phyloP scores from a whole-genome alignment of 2,113 vertebrate genomes.

The Apodemus sylvaticus region DNA sequence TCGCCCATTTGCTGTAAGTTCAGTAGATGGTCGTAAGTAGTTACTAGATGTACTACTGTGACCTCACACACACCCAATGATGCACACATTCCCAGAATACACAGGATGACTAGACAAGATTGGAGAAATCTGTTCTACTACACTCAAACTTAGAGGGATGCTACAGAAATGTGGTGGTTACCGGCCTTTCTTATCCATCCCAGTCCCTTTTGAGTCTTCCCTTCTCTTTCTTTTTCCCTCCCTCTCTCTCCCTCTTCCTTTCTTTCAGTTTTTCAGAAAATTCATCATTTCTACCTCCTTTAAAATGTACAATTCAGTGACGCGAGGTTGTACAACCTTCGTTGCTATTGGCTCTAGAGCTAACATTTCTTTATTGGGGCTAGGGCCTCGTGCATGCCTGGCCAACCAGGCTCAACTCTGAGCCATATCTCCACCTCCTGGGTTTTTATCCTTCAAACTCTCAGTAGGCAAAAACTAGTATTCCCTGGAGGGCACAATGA shows the following conservation, averaged over 20 bases:
- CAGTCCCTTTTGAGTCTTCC: not conserved
- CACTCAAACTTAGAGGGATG: not conserved
- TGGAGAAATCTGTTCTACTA: not conserved
- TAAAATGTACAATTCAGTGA: not conserved
- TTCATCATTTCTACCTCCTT: not conserved
- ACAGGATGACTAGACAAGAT: not conserved
- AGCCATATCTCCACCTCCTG: not conserved
- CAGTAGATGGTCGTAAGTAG: not conserved
- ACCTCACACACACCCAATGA: not conserved
- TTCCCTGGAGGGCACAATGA: not conserved
- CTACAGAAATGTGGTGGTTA: not conserved
- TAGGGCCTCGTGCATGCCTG: not conserved
- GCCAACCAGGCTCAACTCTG: not conserved
- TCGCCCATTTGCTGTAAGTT: not conserved
- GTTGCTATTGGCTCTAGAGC: not conserved
- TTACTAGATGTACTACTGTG: accelerated
- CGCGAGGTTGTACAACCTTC: not conserved
- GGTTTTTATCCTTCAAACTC: not conserved
- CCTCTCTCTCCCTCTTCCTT: too few species aligned
- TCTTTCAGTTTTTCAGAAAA: not conserved
- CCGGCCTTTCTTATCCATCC: not conserved
- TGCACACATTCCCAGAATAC: not conserved
- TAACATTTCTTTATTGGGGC: not conserved
- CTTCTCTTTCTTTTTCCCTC: not conserved
- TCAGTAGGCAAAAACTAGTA: not conserved